Base-by-base conservation (phyloP, 2,888 invertebrate genomes). In the Tubiluchus corallicola region DNA sequence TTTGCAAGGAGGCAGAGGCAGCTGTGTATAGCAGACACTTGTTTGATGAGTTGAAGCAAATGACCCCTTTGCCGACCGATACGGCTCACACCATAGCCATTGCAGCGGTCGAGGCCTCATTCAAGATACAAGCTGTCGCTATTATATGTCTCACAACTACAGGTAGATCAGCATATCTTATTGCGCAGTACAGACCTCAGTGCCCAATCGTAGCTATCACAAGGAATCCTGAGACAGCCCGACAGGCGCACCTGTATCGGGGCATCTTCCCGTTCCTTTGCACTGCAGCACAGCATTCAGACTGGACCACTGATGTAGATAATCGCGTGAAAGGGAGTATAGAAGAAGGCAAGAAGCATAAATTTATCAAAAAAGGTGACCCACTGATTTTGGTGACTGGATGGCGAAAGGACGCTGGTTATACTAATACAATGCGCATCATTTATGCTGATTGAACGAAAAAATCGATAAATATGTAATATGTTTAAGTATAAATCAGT, bases 1-100 rank as follows among this genome's bases (percentile, higher is more conserved):
- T 92, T 56, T 85, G 87, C 65, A 80, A 83, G 67, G 94, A 96
- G 69, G 96, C 96, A 0, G 96, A 98, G 63, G 82, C 88, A 3
- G 92, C 88, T 1, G 74, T 92, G 51, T 94, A 87, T 82, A 88
- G 92, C 54, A 78, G 74, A 54, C 84, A 87, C 64, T 71, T 84
- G 50, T 90, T 90, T 66, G 73, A 71, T 39, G 92, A 94, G 59
- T 70, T 94, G 21, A 51, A 55, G 21, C 15, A 49, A 13, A 61
- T 13, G n/a, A 15, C 41, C 42, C 43, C 44, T 9, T 13, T 43
- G 17, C 67, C 66, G 5, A 74, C 84, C 39, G 92, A 92, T 62
- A 78, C 82, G 20, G 78, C 88, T 1, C 90, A 92, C 64, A 77
- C 85, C 0, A 77, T 83, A 3, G 94, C 92, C 17, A 84, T 96